These are phyloP conservation scores for Smithornis capensis DNA, from an alignment of 2,113 vertebrate genomes.

Conservation along the genomic window DNA sequence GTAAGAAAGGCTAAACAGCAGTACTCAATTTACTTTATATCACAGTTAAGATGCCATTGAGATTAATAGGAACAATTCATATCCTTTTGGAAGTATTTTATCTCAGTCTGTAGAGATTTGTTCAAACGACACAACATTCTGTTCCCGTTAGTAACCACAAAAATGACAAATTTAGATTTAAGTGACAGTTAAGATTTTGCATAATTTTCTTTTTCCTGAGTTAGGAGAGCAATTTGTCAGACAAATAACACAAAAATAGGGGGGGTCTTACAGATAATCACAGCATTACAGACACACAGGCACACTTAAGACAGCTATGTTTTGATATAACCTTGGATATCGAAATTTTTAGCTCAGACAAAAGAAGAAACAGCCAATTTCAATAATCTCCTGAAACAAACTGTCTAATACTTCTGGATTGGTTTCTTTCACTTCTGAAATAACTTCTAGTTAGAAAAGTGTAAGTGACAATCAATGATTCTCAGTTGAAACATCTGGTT, in stretches of 20 bases:
- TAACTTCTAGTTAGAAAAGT: background rate
- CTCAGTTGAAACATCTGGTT: background rate
- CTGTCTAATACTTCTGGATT: background rate
- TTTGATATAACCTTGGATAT: background rate
- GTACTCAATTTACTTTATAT: background rate
- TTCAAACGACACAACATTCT: slow-evolving; percentile 26
- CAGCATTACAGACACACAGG: background rate
- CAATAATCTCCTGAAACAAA: background rate
- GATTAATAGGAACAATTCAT: slow-evolving; percentile 12
- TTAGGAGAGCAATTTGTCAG: slow-evolving; percentile 1
- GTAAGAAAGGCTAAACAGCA: slow-evolving; percentile 31
- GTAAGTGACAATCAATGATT: background rate
- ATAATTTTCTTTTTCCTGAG: background rate
- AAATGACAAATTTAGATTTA: slow-evolving; percentile 24
- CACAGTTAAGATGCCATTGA: background rate
- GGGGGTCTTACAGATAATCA: background rate
- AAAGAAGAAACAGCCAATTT: background rate
- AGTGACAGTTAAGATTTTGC: slow-evolving; percentile 21
- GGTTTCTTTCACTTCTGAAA: background rate
- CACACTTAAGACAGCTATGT: background rate
- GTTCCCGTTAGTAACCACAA: background rate
- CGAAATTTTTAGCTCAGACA: background rate
- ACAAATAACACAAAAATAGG: slow-evolving; percentile 4
- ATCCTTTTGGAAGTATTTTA: slow-evolving; percentile 26
- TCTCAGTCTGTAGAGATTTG: background rate